A percentile compares a stretch with the other conserved stretches of the same genome.
Evolutionary conservation across 2,888 invertebrate species (phyloP).

Genomic region (Nesidiocoris tenuis): DNA sequence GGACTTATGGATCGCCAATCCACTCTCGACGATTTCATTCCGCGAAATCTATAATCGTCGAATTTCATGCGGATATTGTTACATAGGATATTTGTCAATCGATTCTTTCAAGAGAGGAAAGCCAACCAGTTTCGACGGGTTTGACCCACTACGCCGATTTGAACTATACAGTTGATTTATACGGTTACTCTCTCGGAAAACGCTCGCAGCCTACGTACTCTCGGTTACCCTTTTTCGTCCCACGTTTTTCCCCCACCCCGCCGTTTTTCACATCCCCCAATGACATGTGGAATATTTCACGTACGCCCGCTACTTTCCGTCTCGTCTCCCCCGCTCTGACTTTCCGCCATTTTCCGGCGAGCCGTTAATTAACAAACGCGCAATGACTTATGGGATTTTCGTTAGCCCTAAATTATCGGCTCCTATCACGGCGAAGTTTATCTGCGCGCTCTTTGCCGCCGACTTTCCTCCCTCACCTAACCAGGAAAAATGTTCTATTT

Average conservation of each 20-base stretch:
- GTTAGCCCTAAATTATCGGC: constrained; percentile 11
- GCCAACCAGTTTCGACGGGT: too few species aligned
- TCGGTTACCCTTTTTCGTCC: background rate
- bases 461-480: background rate
- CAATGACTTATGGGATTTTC: constrained; percentile 24
- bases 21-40: too few species aligned
- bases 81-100: too few species aligned
- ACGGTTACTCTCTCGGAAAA: background rate
- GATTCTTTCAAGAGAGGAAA: too few species aligned
- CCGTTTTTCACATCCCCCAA: background rate
- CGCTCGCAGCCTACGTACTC: background rate
- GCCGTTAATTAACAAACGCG: constrained; percentile 25
- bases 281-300: constrained; percentile 30
- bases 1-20: too few species aligned
- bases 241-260: background rate
- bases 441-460: background rate
- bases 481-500: background rate
- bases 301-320: background rate
- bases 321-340: background rate
- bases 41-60: too few species aligned
- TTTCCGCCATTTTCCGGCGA: background rate
- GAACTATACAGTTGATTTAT: background rate
- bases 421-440: background rate
- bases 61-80: too few species aligned
- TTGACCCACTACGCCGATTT: background rate